These are phyloP conservation scores for Puffinus mauretanicus DNA, from an alignment of 2,113 vertebrate species.

Conservation along the genomic window DNA sequence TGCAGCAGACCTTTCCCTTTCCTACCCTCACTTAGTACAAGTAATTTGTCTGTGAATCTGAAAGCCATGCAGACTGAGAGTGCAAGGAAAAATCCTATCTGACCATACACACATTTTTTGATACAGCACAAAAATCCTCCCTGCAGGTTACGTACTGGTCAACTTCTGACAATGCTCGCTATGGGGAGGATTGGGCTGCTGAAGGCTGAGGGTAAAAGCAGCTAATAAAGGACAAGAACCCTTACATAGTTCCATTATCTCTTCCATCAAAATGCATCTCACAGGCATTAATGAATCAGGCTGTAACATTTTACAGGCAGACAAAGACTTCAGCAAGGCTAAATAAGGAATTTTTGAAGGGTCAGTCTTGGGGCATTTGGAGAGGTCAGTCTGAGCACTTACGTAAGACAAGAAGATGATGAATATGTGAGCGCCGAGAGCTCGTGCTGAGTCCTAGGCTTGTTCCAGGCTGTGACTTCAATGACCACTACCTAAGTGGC, in stretches of 20 bases:
- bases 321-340: background rate
- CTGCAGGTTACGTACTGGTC: background rate
- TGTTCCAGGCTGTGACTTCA: background rate
- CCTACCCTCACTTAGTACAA: background rate
- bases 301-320: constrained; percentile 8
- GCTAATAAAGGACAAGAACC: background rate
- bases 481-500: background rate
- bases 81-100: background rate
- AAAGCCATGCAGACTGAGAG: background rate
- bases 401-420: constrained; percentile 25
- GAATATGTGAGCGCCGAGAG: background rate
- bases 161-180: background rate
- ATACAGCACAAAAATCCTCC: background rate
- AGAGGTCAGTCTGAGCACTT: constrained; percentile 29
- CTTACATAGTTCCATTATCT: background rate
- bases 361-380: background rate
- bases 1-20: background rate
- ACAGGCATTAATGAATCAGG: background rate
- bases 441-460: background rate
- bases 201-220: background rate
- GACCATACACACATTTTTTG: background rate
- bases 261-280: background rate
- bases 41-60: background rate
- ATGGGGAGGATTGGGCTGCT: background rate
- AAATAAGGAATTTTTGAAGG: constrained; percentile 20